A percentile compares a stretch with the other conserved stretches of the same genome.
Evolutionary conservation across 2,888 invertebrate genomes (phyloP).

Genomic region (Koerneria pararmatus): DNA sequence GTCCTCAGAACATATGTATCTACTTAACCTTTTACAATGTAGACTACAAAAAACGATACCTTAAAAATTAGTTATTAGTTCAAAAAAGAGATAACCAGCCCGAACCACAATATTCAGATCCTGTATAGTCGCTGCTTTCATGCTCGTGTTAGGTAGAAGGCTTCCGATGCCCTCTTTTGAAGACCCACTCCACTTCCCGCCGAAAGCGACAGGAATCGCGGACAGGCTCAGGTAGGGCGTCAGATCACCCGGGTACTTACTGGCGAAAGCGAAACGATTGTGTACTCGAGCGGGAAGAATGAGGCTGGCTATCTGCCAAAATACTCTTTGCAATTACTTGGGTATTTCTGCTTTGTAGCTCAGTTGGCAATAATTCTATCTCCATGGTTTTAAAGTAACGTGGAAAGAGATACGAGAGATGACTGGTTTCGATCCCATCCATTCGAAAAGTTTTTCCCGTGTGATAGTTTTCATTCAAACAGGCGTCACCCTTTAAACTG

Average conservation of each 20-base stretch:
- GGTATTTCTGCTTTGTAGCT: too few relatives aligned
- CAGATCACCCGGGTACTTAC: slow-evolving; percentile 23
- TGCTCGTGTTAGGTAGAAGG: not conserved
- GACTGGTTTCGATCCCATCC: too few relatives aligned
- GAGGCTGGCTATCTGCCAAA: slow-evolving; percentile 24
- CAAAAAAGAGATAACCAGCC: too few relatives aligned
- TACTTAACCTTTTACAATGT: too few relatives aligned
- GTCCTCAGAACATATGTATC: too few relatives aligned
- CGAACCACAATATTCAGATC: slow-evolving; percentile 12
- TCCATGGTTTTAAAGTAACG: too few relatives aligned
- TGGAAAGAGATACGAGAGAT: not conserved
- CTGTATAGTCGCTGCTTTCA: slow-evolving; percentile 8
- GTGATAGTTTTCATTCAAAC: too few relatives aligned
- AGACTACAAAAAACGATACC: too few relatives aligned
- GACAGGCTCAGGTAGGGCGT: slow-evolving; percentile 13
- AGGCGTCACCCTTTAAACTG: too few relatives aligned
- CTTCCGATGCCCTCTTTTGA: slow-evolving; percentile 14
- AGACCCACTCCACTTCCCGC: slow-evolving; percentile 17
- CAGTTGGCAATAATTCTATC: too few relatives aligned
- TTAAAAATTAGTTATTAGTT: too few relatives aligned
- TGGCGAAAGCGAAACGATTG: slow-evolving; percentile 23
- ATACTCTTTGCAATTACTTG: not conserved
- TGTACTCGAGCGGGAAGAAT: slow-evolving; percentile 29
- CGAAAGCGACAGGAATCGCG: slow-evolving; percentile 24
- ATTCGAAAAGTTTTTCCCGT: too few relatives aligned